phyloP scores from a whole-genome alignment of 2,113 vertebrate genomes.

The Leuciscus idus region DNA sequence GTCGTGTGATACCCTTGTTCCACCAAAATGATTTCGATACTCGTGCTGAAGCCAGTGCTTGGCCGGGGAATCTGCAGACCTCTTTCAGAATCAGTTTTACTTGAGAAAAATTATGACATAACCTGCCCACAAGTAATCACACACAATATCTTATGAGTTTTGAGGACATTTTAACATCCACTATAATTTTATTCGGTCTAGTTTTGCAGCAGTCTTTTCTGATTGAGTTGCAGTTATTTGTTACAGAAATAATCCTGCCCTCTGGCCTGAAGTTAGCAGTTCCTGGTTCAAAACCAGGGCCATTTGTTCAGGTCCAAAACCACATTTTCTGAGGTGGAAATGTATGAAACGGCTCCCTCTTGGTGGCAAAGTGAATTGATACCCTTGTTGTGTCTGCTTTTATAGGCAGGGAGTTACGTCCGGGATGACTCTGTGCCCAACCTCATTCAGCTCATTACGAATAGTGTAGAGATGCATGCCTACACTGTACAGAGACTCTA shows the following conservation, averaged over 20 bases:
- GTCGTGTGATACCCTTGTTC: background rate
- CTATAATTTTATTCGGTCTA: background rate
- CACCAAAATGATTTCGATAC: background rate
- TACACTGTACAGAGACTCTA: conserved; percentile 99
- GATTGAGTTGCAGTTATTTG: background rate
- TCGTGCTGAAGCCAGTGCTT: background rate
- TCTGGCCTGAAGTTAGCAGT: background rate
- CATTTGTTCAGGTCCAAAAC: background rate
- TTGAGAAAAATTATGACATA: background rate
- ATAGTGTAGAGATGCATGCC: conserved; percentile 97
- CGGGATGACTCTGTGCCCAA: conserved; percentile 97
- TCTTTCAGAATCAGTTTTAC: background rate
- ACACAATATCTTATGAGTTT: background rate
- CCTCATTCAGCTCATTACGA: conserved; percentile 99
- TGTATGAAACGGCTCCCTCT: background rate
- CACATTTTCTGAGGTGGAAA: background rate
- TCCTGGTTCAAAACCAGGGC: background rate
- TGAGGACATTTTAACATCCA: background rate
- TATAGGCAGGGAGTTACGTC: conserved; percentile 95
- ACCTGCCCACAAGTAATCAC: background rate
- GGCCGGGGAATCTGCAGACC: background rate
- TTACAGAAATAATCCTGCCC: background rate
- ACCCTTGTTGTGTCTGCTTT: background rate
- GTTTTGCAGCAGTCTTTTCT: background rate
- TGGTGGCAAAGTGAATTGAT: background rate